A percentile compares a stretch with the other conserved stretches of the same genome.
These are phyloP conservation scores for Anorthoa munda DNA, from an alignment of 2,888 invertebrate genomes.

Conservation along the genomic window DNA sequence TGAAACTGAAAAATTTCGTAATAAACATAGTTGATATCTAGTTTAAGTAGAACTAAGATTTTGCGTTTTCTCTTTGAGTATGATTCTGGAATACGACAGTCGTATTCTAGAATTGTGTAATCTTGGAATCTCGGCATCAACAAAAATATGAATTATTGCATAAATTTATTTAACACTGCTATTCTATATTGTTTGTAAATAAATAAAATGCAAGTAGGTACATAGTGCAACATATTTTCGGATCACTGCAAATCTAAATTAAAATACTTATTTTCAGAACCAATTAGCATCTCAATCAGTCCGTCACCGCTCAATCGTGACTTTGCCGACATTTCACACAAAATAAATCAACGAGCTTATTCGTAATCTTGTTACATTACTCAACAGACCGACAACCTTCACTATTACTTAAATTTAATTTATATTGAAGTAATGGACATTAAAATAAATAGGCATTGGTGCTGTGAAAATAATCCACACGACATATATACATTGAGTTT, in stretches of 20 bases:
- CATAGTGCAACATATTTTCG: neutral
- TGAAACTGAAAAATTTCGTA: too few species aligned
- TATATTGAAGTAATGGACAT: conserved; percentile 50
- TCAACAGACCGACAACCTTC: conserved; percentile 53
- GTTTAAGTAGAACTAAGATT: too few species aligned
- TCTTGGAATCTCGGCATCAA: too few species aligned
- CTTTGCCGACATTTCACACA: conserved; percentile 27
- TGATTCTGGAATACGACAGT: too few species aligned
- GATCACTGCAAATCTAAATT: neutral
- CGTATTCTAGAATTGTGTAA: too few species aligned
- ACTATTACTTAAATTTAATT: conserved; percentile 61
- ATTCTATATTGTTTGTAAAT: neutral
- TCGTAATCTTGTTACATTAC: conserved; percentile 57
- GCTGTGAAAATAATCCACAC: conserved; percentile 29
- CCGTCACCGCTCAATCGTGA: conserved; percentile 43
- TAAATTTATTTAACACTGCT: too few species aligned
- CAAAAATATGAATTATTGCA: too few species aligned
- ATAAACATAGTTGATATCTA: too few species aligned
- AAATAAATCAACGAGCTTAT: conserved; percentile 44
- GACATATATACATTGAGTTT: conserved; percentile 17
- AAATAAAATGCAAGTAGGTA: neutral
- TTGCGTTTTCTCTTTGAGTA: too few species aligned
- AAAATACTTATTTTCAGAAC: neutral
- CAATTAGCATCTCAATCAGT: conserved; percentile 44
- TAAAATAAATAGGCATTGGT: conserved; percentile 49